Conservation (phyloP, 2,797 vertebrate genomes). For the Benthosema pterotum region DNA sequence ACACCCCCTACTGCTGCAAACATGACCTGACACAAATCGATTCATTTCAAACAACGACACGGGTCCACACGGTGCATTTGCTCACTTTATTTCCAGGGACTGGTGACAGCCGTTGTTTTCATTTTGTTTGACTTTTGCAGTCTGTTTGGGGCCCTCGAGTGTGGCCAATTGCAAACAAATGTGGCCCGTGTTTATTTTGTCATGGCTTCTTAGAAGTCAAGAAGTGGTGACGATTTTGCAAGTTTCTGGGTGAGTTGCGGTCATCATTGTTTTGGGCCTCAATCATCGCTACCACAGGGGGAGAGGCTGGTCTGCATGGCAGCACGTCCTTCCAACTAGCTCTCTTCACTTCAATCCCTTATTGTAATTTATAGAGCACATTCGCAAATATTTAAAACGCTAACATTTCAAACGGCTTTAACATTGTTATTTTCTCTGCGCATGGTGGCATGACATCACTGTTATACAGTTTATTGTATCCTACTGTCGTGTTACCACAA, state of each 20-base stretch:
- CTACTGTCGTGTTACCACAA: too few relatives aligned
- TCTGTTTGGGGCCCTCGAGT: constrained; percentile 34
- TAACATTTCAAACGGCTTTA: background rate
- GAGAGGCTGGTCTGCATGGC: constrained; percentile 29
- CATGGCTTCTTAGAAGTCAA: constrained; percentile 29
- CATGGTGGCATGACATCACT: too few relatives aligned
- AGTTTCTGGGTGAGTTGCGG: constrained; percentile 30
- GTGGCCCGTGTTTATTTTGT: constrained; percentile 54
- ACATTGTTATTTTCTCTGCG: too few relatives aligned
- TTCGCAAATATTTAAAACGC: background rate
- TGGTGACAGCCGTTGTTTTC: constrained; percentile 23
- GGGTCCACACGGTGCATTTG: background rate
- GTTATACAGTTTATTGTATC: too few relatives aligned
- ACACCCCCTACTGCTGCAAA: background rate
- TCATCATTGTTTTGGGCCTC: constrained; percentile 41
- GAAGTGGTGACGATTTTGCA: constrained; percentile 34
- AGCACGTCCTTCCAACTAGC: background rate
- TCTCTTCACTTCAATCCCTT: background rate
- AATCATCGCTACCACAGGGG: constrained; percentile 33
- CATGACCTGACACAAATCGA: background rate
- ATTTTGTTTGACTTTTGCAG: constrained; percentile 23
- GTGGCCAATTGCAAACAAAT: constrained; percentile 57
- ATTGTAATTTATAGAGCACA: background rate
- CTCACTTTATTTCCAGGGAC: constrained; percentile 3
- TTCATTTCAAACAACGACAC: constrained; percentile 2